Conservation (phyloP, 2,113 vertebrate species). For the Pygoscelis adeliae region DNA sequence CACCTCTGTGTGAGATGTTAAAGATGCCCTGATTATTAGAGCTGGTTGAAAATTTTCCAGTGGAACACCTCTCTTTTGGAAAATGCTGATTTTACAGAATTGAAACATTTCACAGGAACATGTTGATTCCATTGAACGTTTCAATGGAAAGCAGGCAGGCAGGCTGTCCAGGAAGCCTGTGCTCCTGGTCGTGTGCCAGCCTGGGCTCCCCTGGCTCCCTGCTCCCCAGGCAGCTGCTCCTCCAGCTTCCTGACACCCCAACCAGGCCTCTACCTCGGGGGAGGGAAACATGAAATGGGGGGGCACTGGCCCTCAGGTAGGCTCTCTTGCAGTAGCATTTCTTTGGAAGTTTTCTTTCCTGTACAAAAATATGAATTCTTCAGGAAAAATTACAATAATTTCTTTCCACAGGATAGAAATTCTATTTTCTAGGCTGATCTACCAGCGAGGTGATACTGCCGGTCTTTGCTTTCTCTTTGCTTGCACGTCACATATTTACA, state of each 20-base stretch:
- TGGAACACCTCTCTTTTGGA: background rate
- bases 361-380: background rate
- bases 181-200: background rate
- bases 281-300: background rate
- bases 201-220: background rate
- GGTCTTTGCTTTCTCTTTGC: background rate
- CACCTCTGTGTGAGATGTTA: background rate
- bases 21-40: background rate
- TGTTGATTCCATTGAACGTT: constrained; percentile 44
- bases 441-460: background rate
- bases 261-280: background rate
- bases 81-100: constrained; percentile 42
- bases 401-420: background rate
- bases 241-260: background rate
- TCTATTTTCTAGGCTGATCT: background rate
- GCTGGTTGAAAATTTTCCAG: background rate
- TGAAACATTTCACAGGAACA: constrained; percentile 28
- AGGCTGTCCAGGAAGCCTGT: background rate
- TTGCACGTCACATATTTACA: background rate
- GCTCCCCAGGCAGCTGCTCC: background rate
- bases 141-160: constrained; percentile 48
- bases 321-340: background rate
- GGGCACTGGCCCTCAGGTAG: background rate
- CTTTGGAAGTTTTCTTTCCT: background rate
- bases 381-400: background rate